These are phyloP conservation scores for Pantherophis alleghaniensis DNA, from an alignment of 2,797 vertebrate genomes.

Conservation along the genomic window DNA sequence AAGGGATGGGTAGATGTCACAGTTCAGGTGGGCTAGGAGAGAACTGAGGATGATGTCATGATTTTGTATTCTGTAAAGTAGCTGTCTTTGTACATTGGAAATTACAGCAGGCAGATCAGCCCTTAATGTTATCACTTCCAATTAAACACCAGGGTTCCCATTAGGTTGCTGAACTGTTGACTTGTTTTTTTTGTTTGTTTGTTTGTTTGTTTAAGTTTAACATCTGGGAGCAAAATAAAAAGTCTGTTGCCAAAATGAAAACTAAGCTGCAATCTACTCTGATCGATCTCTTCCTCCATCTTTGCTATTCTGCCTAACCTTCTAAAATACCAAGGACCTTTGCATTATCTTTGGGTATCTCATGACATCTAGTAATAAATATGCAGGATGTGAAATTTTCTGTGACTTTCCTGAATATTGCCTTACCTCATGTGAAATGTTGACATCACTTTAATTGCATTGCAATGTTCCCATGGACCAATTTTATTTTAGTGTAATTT, in stretches of 20 bases:
- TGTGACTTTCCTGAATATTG: background rate
- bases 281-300: constrained; percentile 31
- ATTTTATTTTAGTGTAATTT: background rate
- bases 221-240: constrained; percentile 26
- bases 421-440: constrained; percentile 35
- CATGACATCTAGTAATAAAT: constrained; percentile 29
- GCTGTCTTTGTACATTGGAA: background rate
- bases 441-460: background rate
- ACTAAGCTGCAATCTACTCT: constrained; percentile 33
- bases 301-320: constrained; percentile 42
- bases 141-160: constrained; percentile 51
- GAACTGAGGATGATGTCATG: background rate
- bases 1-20: background rate
- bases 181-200: constrained; percentile 21
- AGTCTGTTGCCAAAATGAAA: constrained; percentile 36
- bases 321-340: constrained; percentile 13
- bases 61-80: background rate
- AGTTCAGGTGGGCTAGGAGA: background rate
- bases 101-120: background rate
- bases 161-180: constrained; percentile 38
- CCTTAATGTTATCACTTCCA: constrained; percentile 20
- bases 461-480: background rate
- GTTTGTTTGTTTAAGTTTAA: background rate
- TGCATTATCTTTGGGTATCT: constrained; percentile 45
- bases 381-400: constrained; percentile 32